Evolutionary conservation across 2,888 invertebrate species (phyloP).

Genomic region (Rhamnusium bicolor): DNA sequence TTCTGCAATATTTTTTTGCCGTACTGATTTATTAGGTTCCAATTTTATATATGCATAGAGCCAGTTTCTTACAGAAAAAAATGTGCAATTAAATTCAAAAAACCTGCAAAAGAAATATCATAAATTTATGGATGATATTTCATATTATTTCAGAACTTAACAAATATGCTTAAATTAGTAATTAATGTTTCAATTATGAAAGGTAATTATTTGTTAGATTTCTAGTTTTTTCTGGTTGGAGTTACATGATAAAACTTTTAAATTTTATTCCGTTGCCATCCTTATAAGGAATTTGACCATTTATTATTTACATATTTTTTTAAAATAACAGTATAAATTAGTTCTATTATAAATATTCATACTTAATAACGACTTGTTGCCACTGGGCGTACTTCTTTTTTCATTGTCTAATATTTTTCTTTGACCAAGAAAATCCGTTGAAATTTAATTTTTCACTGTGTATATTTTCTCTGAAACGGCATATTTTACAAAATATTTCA

Average conservation of each 20-base stretch:
- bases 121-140: not conserved
- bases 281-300: not conserved
- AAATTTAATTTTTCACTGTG: no score
- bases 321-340: no score
- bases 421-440: no score
- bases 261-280: not conserved
- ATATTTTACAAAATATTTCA: no score
- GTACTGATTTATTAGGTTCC: not conserved
- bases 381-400: no score
- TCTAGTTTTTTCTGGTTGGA: not conserved
- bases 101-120: no score
- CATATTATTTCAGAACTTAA: not conserved
- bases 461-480: no score
- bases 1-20: conserved; percentile 10
- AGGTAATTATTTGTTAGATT: not conserved
- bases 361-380: no score
- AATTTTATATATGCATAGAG: not conserved
- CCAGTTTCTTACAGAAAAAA: not conserved
- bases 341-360: no score
- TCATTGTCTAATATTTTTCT: no score
- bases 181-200: not conserved
- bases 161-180: not conserved
- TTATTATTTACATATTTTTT: not conserved
- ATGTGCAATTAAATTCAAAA: not conserved
- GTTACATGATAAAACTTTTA: not conserved